Evolutionary conservation across 2,888 invertebrate genomes (phyloP), one percentile per base, ranked within the genome.

Genomic region (Aromia moschata): DNA sequence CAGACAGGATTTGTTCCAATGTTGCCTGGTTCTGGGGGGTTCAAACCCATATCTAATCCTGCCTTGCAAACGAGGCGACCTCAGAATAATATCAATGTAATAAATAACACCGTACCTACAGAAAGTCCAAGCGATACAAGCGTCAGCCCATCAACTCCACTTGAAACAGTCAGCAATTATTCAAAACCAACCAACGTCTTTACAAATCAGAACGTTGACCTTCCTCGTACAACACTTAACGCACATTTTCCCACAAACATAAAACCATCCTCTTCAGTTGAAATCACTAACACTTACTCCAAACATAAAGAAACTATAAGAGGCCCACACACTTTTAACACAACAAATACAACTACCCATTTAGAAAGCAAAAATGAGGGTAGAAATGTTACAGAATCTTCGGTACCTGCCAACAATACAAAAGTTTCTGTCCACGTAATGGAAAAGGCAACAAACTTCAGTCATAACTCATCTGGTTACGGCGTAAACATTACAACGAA

Each of bases 1-100:
- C 88, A 91, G 79, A 91, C 92, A 11, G 92, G 92, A 1, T 93
- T 93, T 74, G 82, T 88, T 10, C 93, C 93, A 11, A 84, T 91
- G 71, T 76, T 91, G 12, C 92, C 92, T 1, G 87, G 87, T 46
- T 82, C 86, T 60, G 88, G 90, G 31, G 92, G 92, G 4, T 93
- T 93, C 71, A 85, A 84, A 74, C 93, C 93, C 0, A 87, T 89
- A 17, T 53, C 61, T 18, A 56, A 61, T 47, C 63, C 62, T 3
- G 64, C 44, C 36, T 36, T 64, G 31, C 12, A 37, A 5, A 1
- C 16, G n/a, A 38, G 15, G 9, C 30, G 9, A 16, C 30, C 38
- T 16, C 31, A 12, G 11, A 25, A 54, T 56, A 38, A 58, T 64
- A 31, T 55, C 63, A 43, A 52, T 55, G n/a, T n/a, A n/a, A 33